Evolutionary conservation across 1,140 invertebrate species (phyloP).

Genomic region (Bathynomus jamesi): DNA sequence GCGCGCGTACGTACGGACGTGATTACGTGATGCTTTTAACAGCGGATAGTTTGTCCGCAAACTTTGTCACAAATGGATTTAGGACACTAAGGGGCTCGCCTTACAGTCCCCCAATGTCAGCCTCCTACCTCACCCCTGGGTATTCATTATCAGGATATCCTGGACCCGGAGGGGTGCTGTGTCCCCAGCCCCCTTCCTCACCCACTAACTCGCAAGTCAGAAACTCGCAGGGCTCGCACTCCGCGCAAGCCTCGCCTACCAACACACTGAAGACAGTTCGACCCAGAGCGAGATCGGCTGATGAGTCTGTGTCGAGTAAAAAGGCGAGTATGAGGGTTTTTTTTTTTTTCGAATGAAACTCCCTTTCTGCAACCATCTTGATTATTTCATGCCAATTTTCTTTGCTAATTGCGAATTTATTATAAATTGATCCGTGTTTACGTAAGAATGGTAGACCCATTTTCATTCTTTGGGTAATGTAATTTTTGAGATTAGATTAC

Average conservation of each 20-base stretch:
- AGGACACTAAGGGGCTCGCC: neutral
- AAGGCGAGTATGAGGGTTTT: too few relatives aligned
- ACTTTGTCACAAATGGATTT: neutral
- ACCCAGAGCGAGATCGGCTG: slow-evolving; percentile 79
- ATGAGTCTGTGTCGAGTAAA: slow-evolving; percentile 58
- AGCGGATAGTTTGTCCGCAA: too few relatives aligned
- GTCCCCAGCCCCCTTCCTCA: slow-evolving; percentile 39
- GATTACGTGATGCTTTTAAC: too few relatives aligned
- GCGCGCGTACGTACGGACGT: too few relatives aligned
- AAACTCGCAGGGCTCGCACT: slow-evolving; percentile 44
- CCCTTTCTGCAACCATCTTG: too few relatives aligned
- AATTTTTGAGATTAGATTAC: too few relatives aligned
- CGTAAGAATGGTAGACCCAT: too few relatives aligned
- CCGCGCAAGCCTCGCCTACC: slow-evolving; percentile 58
- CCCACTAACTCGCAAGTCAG: slow-evolving; percentile 49
- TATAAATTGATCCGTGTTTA: too few relatives aligned
- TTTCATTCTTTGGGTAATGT: too few relatives aligned
- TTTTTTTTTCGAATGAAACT: too few relatives aligned
- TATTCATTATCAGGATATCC: slow-evolving; percentile 18
- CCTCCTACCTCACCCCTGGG: neutral
- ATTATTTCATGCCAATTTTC: too few relatives aligned
- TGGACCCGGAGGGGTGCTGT: slow-evolving; percentile 19
- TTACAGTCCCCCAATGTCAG: neutral
- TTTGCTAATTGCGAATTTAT: too few relatives aligned
- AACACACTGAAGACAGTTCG: slow-evolving; percentile 59